Percentiles rank a stretch among this genome's conserved stretches.
Evolutionary conservation across 2,888 invertebrate species (phyloP).

Genomic region (Gari tellinella): DNA sequence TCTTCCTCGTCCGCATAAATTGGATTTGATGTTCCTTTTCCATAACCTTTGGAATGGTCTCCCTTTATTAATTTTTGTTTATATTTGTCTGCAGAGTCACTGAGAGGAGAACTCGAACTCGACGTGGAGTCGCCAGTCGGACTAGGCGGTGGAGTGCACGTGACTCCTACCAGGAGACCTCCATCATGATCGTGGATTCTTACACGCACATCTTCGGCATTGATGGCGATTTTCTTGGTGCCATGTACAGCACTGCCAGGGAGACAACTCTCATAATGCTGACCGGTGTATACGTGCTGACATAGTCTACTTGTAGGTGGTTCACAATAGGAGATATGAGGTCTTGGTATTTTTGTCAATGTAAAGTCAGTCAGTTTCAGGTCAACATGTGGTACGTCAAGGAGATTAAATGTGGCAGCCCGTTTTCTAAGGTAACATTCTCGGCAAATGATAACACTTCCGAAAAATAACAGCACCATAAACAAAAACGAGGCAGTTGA

Average conservation of each 20-base stretch:
- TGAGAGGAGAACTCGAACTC: constrained; percentile 20
- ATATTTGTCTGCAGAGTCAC: constrained; percentile 20
- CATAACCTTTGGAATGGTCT: neutral
- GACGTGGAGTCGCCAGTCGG: constrained; percentile 15
- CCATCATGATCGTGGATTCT: constrained; percentile 64
- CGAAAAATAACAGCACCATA: constrained; percentile 63
- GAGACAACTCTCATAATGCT: neutral
- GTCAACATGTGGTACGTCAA: constrained; percentile 68
- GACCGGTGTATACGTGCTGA: neutral
- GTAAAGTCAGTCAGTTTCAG: constrained; percentile 73
- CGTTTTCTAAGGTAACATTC: constrained; percentile 69
- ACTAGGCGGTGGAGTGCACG: constrained; percentile 43
- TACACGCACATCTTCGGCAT: constrained; percentile 60
- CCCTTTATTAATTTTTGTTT: constrained; percentile 29
- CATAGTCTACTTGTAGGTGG: constrained; percentile 15
- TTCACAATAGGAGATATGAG: constrained; percentile 65
- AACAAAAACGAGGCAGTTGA: constrained; percentile 69
- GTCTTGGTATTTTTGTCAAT: constrained; percentile 72
- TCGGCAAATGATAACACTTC: constrained; percentile 62
- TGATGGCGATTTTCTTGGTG: constrained; percentile 10
- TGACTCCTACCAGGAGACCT: constrained; percentile 69
- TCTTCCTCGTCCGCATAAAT: constrained; percentile 20
- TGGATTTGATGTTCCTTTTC: constrained; percentile 42
- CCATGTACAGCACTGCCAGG: neutral
- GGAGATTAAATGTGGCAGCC: constrained; percentile 70